A percentile compares a stretch with the other conserved stretches of the same genome.
These are phyloP conservation scores for Takifugu bimaculatus DNA, from an alignment of 2,113 vertebrate genomes.

Conservation along the genomic window DNA sequence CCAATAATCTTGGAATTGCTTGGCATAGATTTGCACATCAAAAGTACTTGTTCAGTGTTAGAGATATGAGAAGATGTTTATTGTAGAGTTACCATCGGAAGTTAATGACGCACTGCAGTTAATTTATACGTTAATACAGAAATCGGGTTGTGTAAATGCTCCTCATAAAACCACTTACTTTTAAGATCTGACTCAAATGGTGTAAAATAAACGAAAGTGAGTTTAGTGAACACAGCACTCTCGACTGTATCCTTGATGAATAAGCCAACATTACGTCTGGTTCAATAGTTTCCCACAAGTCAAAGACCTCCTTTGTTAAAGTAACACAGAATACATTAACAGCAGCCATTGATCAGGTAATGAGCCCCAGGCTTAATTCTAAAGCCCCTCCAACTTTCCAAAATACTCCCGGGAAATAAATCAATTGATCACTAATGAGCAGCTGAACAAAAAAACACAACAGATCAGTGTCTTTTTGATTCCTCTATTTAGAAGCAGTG, in stretches of 20 bases:
- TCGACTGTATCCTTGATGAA: conserved; percentile 16
- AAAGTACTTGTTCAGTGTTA: no score
- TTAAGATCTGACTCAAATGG: background rate
- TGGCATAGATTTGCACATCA: no score
- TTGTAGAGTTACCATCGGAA: no score
- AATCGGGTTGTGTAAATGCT: no score
- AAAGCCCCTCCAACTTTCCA: conserved; percentile 13
- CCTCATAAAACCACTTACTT: no score
- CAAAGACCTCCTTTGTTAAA: conserved; percentile 4
- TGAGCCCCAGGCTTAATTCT: conserved; percentile 10
- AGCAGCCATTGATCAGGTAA: conserved; percentile 29
- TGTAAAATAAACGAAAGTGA: conserved; percentile 16
- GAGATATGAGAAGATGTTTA: no score
- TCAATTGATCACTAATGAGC: conserved; percentile 23
- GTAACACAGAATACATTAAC: conserved; percentile 2
- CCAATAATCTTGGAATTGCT: no score
- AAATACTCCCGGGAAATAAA: conserved; percentile 12
- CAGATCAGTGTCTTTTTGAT: background rate
- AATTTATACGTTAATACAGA: no score
- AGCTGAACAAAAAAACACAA: background rate
- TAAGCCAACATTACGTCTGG: conserved; percentile 15
- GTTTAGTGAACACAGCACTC: conserved; percentile 17
- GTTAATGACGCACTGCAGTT: no score
- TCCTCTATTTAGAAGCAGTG: no score
- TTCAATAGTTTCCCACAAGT: conserved; percentile 25